Evolutionary conservation across 2,888 invertebrate genomes (phyloP), one percentile per base, ranked within the genome.

Genomic region (Hesperia comma): DNA sequence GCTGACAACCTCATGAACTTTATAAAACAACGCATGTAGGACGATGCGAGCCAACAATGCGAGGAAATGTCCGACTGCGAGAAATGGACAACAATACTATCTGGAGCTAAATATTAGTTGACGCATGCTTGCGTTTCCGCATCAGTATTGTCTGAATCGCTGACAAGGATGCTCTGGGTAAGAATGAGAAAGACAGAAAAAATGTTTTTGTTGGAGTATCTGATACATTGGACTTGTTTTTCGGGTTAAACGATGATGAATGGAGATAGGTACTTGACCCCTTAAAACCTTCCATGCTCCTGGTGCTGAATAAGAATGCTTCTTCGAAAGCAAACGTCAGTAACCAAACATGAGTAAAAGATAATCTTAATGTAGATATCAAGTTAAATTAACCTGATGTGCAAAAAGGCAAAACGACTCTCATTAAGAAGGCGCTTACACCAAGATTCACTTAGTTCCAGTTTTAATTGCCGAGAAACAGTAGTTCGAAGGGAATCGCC

Each of bases 41-140:
- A 43, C 60, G 14, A 17, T 40, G 32, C 53, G 37, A 43, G 57
- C 53, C 41, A 58, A 66, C 64, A 66, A 60, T 60, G 64, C 43
- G 60, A 66, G 64, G 64, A 66, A 66, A 66, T 14, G 58, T 66
- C 60, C 37, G 40, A 51, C 53, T 15, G 51, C 7, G 51, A 17
- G 41, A 54, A 66, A 54, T 15, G 43, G 26, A 60, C 54, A 60
- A 54, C 10, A 58, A 64, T 32, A 54, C 19, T 66, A 66, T 66
- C 64, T 60, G 54, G 33, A 54, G 53, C 19, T 43, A 66, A 66
- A 66, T 66, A 66, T 66, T 66, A 2, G 53, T 21, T 60, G 41
- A 60, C 54, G 60, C 53, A 10, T 33, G 53, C 54, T 60, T 66
- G 21, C 21, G 19, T 51, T 66, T 66, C 64, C 64, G 58, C 54